Evolutionary conservation across 1,140 invertebrate genomes (phyloP).

Genomic region (Lucilia cuprina): DNA sequence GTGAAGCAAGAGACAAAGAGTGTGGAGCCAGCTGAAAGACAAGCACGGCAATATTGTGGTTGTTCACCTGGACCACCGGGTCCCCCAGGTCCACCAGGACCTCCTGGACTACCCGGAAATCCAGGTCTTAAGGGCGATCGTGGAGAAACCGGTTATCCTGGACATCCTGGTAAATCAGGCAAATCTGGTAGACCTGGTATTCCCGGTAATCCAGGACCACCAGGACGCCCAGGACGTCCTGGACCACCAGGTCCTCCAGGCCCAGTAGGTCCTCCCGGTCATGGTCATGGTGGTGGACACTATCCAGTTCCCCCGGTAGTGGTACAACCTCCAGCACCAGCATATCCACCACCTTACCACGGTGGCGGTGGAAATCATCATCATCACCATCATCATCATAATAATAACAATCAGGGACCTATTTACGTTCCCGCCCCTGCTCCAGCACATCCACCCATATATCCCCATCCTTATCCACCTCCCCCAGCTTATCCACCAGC

Average conservation of each 20-base stretch:
- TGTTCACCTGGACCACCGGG: too few species aligned
- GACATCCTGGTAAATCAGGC: neutral
- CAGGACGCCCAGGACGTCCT: slow-evolving; percentile 43
- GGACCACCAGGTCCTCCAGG: slow-evolving; percentile 38
- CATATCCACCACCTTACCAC: neutral
- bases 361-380: neutral
- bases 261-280: slow-evolving; percentile 3
- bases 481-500: neutral
- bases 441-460: neutral
- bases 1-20: too few species aligned
- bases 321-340: neutral
- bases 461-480: neutral
- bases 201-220: slow-evolving; percentile 41
- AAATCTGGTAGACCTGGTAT: neutral
- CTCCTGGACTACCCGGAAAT: neutral
- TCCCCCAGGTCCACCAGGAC: neutral
- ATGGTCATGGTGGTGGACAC: neutral
- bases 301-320: slow-evolving; percentile 39
- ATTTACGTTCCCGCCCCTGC: neutral
- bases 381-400: neutral
- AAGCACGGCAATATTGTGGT: too few species aligned
- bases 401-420: neutral
- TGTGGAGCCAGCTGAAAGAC: too few species aligned
- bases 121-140: neutral
- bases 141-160: neutral